Percentiles rank a stretch among this genome's conserved stretches.
Evolutionary conservation across 2,113 vertebrate species (phyloP).

Genomic region (Pelecanus crispus): DNA sequence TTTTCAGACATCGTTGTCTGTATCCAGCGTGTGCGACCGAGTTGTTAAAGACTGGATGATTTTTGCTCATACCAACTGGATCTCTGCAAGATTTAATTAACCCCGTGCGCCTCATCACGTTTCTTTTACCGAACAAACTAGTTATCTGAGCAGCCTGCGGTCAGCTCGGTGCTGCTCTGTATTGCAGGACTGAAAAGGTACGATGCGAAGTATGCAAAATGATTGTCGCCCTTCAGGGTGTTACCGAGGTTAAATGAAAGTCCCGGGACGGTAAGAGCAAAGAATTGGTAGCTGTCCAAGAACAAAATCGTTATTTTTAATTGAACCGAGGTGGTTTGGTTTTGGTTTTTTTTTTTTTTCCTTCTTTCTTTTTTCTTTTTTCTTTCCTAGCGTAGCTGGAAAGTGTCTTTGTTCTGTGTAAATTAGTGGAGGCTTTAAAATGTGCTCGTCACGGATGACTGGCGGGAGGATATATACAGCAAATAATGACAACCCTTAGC

Average conservation of each 20-base stretch:
- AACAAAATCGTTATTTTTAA: constrained; percentile 46
- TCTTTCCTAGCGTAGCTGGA: neutral
- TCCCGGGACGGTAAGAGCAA: neutral
- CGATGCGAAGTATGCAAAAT: neutral
- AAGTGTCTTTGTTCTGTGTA: neutral
- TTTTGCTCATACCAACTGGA: neutral
- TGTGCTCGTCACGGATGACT: neutral
- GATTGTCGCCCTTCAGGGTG: neutral
- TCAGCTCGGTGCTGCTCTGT: neutral
- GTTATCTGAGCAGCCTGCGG: neutral
- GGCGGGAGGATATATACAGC: neutral
- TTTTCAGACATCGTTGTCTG: neutral
- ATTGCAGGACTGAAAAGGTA: neutral
- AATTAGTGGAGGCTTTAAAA: neutral
- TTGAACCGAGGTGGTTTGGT: neutral
- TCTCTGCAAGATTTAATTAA: neutral
- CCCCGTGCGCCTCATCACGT: neutral
- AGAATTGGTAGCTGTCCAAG: neutral
- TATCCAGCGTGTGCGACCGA: neutral
- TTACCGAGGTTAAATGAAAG: neutral
- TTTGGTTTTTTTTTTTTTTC: too few species aligned
- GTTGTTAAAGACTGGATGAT: neutral
- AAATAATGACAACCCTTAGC: neutral
- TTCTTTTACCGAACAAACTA: neutral
- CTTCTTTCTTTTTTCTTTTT: neutral